Percentiles rank a stretch among this genome's conserved stretches.
Evolutionary conservation across 2,888 invertebrate species (phyloP).

Genomic region (Amblyjoppa proteus): DNA sequence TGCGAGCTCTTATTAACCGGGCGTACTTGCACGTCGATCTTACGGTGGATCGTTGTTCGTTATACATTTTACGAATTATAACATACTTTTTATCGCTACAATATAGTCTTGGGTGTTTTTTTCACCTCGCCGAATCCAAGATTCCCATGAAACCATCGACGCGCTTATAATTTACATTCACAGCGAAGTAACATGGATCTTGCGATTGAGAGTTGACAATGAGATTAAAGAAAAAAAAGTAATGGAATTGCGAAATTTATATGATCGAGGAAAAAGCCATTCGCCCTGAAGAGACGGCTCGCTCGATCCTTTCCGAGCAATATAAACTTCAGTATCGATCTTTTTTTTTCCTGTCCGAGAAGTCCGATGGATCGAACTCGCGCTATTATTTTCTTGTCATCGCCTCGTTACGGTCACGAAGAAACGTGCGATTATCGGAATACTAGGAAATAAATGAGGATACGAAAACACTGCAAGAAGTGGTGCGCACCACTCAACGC

Average conservation of each 20-base stretch:
- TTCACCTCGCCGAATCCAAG: constrained; percentile 32
- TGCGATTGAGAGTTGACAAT: constrained; percentile 19
- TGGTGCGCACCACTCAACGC: background rate
- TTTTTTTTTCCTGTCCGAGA: background rate
- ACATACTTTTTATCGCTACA: constrained; percentile 24
- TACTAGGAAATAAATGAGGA: background rate
- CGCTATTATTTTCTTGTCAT: constrained; percentile 7
- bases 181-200: constrained; percentile 28
- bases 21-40: constrained; percentile 12
- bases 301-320: background rate
- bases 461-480: constrained; percentile 5
- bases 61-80: constrained; percentile 6
- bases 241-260: background rate
- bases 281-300: background rate
- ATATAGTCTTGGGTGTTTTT: constrained; percentile 31
- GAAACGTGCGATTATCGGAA: background rate
- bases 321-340: background rate
- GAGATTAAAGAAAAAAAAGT: background rate
- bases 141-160: constrained; percentile 41
- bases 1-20: constrained; percentile 22
- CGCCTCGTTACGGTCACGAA: background rate
- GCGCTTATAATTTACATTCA: constrained; percentile 12
- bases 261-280: background rate
- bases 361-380: background rate
- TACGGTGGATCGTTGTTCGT: constrained; percentile 13